Evolutionary conservation across 2,797 vertebrate genomes (phyloP).

Genomic region (Sorex maritimensis): DNA sequence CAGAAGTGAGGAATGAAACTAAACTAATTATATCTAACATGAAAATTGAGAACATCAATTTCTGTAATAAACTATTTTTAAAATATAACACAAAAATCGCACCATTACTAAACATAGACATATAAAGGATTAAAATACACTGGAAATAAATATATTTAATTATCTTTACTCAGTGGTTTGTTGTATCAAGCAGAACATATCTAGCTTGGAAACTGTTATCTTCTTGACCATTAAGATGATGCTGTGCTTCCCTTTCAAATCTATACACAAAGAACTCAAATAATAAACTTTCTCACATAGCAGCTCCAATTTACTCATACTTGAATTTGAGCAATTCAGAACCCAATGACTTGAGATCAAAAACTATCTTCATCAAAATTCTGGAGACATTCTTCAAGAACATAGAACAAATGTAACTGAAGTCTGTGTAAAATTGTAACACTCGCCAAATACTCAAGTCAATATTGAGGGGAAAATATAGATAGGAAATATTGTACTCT

Average conservation of each 20-base stretch:
- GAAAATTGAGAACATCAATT: not conserved
- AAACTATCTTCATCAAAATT: not conserved
- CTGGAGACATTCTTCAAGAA: too few relatives aligned
- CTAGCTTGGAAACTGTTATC: not conserved
- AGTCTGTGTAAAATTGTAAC: too few relatives aligned
- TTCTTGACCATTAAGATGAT: not conserved
- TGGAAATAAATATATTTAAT: not conserved
- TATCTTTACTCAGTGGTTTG: not conserved
- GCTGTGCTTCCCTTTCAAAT: slow-evolving; percentile 26
- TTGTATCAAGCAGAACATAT: not conserved
- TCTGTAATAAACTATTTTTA: not conserved
- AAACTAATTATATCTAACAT: not conserved
- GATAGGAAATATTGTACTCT: too few relatives aligned
- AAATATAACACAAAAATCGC: not conserved
- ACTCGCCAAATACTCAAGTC: too few relatives aligned
- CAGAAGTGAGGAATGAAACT: not conserved
- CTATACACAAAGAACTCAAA: not conserved
- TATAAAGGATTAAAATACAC: not conserved
- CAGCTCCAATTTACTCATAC: not conserved
- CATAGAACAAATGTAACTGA: too few relatives aligned
- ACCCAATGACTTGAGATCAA: not conserved
- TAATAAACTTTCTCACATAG: not conserved
- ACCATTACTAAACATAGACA: not conserved
- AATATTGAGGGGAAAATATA: too few relatives aligned
- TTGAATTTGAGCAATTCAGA: not conserved